Evolutionary conservation across 2,888 invertebrate genomes (phyloP), one percentile per base, ranked within the genome.

Genomic region (Ectemnius cavifrons): DNA sequence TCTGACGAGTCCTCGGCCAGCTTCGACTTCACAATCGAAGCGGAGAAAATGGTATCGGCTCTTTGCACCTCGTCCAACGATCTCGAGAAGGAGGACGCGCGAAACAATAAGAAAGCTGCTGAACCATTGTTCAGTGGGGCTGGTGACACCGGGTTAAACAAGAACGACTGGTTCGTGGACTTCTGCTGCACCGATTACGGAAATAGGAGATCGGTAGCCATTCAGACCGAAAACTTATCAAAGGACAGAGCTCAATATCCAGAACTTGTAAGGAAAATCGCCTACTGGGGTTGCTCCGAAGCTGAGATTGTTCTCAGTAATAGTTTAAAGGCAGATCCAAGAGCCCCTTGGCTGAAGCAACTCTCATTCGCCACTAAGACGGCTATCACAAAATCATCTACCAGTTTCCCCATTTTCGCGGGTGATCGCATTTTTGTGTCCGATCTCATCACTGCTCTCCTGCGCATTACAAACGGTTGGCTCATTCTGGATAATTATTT

Each of bases 41-140:
- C 93, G 45, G 93, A 93, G 80, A 91, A 92, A 84, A 93, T 93
- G 93, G 93, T 93, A 0, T 93, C 93, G 0, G 93, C 93, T 80
- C 90, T 93, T 4, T 93, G 93, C 86, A 86, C 92, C 5, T 87
- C 88, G 2, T 83, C 85, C 11, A 88, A 85, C 69, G 88, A 88
- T 27, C 60, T 83, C 0, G 75, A 59, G 0, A 86, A 86, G 27
- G 85, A 87, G 0, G 84, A 83, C 11, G 62, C 65, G 23, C 66
- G 67, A 6, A 69, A 64, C 4, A 64, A 67, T 1, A 79, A 77
- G 28, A 67, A 71, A 0, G 72, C 75, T 6, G 66, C 70, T 0
- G 73, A 69, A 1, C 70, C 79, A 4, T 69, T 80, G 49, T 87
- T 84, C 45, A 84, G 72, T 8, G 88, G 88, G 0, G 86, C 84